Base-by-base conservation (phyloP, 1,140 invertebrate species). In the Hyposmocoma kahamanoa region DNA sequence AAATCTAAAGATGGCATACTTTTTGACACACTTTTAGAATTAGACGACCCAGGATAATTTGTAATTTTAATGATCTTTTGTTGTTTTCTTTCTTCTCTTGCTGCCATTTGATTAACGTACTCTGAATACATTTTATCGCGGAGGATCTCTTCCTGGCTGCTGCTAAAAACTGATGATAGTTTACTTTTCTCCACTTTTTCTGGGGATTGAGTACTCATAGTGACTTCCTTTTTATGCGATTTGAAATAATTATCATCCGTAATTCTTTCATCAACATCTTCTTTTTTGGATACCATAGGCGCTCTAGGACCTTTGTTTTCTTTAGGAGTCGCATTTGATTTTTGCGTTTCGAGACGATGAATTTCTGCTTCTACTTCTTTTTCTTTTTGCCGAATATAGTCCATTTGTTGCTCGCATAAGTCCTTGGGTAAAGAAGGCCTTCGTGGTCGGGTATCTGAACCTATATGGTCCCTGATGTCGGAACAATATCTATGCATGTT, bases 51-150 rank as follows among this genome's bases (percentile, higher is more conserved):
- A 48, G 52, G 66, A 38, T 70, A 61, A 47, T 75, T 73, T 2
- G 87, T 89, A 41, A 95, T 90, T 84, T 94, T 94, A 13, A 96
- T 91, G 11, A 95, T 88, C 76, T 93, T 94, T 21, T 93, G 90
- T 39, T 93, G 89, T 45, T 91, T 92, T 21, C 94, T 87, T 65
- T 95, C 90, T 56, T 93, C 90, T n/a, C 93, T 88, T 75, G 94
- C 92, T 1, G 91, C 88, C 42, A 95, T 90, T 84, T 94, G 92
- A 62, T 89, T 86, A 70, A 94, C 90, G 76, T 94, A 96, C 75
- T 96, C 94, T 51, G 92, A 88, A 67, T 93, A 95, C 93, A 96
- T 95, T 69, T 90, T 88, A 52, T 92, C 90, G 6, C 93, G 88
- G 17, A 72, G 59, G 65, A 94, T 90, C 26, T 89, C 88, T 75